Evolutionary conservation across 2,113 vertebrate species (phyloP), one percentile per base, ranked within the genome.

Genomic region (Pyxicephalus adspersus): DNA sequence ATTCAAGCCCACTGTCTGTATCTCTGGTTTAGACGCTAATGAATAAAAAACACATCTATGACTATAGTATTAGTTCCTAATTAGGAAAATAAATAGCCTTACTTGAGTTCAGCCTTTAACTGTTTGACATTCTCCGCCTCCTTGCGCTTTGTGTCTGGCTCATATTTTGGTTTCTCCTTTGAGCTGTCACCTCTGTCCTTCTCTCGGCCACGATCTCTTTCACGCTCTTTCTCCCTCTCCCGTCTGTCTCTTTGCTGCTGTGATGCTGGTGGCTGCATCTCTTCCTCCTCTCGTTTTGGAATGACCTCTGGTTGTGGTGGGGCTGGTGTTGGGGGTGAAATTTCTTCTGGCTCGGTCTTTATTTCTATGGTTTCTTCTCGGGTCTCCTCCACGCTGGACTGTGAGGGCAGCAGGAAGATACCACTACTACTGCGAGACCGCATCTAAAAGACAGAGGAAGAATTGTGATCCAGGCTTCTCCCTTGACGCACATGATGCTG

Each of bases 81-180:
- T 6, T 6, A 34, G 31, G 3, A 6, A 13, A 9, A 45, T 8
- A 45, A 45, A 13, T 1, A 45, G 38, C 55, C 95, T 89, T 91
- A 98, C 97, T 98, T 98, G n/a, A 99, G 95, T 74, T 99, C 97
- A 45, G 92, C 89, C 83, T 98, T 98, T 85, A 98, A 83, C 17
- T 98, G 97, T 86, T 99, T 97, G 85, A 98, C 92, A 64, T 94
- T 90, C 84, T 99, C 95, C 26, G 91, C 91, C 28, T 92, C 91
- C 80, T 95, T 92, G 77, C 97, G 96, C 84, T 94, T 91, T 25
- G 92, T 94, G 80, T 93, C 94, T 31, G 80, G 52, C 54, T 94
- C 93, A 34, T 92, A 90, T 29, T 93, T 93, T 65, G 92, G 93
- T 70, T 94, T 96, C 68, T 96, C 95, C 83, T 96, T 95, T 94